Evolutionary conservation across 1,140 invertebrate genomes (phyloP), one percentile per base, ranked within the genome.

Genomic region (Eueides isabella): DNA sequence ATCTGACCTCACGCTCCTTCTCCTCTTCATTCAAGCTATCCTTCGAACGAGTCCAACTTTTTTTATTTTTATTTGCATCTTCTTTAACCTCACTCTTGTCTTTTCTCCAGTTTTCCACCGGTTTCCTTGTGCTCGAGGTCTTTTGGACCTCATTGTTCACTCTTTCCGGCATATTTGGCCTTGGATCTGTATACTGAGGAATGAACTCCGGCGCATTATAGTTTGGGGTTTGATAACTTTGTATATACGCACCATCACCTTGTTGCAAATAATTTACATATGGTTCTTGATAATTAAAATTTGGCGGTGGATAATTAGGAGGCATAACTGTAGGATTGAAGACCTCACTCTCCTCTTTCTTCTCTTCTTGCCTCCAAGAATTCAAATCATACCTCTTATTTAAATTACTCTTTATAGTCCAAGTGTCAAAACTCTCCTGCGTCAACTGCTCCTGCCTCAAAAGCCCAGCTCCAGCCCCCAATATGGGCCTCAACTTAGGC

Each of bases 321-420:
- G 87, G 88, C 48, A 89, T 44, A 0, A 89, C 86, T 0, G 84
- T 81, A 0, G 88, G 86, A 29, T 89, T 89, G 71, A 86, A 91
- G 0, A 86, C 81, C 65, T 89, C 84, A 1, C 64, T 26, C 29
- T 86, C 86, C 16, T 88, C 84, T 26, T 85, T 85, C 19, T 88
- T 87, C 9, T 91, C 86, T 12, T 90, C 90, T 44, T 92, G 90
- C 48, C 91, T 72, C 91, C 91, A 92, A 0, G 90, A 90, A 71
- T 92, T 92, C 35, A 92, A 64, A 41, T 92, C 91, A 41, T 92
- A 93, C 16, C 91, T 67, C 41, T 93, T 93, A 2, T 73, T 83
- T 2, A 92, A 66, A 33, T 76, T 88, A 19, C 73, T 86, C 48
- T 90, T 91, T 0, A 84, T 70, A 9, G 83, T 83, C 87, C 88